Base-by-base conservation (phyloP, 2,797 vertebrate genomes). In the Enteromius viviparus region DNA sequence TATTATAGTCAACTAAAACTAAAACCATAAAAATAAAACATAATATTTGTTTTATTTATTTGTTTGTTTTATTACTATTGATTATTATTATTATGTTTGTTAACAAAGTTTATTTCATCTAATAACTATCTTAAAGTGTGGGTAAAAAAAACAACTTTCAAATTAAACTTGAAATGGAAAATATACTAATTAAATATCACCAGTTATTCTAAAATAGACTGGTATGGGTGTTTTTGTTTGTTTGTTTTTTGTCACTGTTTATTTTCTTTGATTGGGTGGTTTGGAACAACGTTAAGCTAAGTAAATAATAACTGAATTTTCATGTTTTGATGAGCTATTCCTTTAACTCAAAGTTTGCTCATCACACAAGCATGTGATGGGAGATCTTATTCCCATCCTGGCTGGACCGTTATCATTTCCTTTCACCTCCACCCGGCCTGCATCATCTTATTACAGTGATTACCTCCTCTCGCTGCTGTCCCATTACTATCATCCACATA, bases 371-470 rank as follows among this genome's bases (percentile, higher is more conserved):
- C 32, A 40, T 82, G 71, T 29, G 32, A 55, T 21, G 32, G 58
- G n/a, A 53, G 80, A 64, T 53, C n/a, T 51, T 62, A 32, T 51
- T 81, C 55, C 40, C 21, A 32, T 45, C 15, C 37, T 0, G 14
- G 5, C 4, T 76, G 2, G 12, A 29, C 62, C 53, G 76, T 76
- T 75, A 64, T 64, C 42, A 58, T 64, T 70, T 85, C 60, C 80
- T 78, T 84, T 84, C 82, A 47, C 80, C 85, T 66, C 64, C 80
- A 40, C 70, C 80, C 60, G 11, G n/a, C 84, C 81, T 87, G 70
- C 45, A 84, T 77, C 71, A 72, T 78, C 47, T 80, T 80, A 85
- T 84, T 85, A 81, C 84, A 85, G 83, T 85, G 68, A 85, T 85
- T 84, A 84, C 81, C 66, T 69, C 45, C 49, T 71, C 76, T 79